Evolutionary conservation across 2,797 vertebrate species (phyloP).

Genomic region (Lacerta bilineata): DNA sequence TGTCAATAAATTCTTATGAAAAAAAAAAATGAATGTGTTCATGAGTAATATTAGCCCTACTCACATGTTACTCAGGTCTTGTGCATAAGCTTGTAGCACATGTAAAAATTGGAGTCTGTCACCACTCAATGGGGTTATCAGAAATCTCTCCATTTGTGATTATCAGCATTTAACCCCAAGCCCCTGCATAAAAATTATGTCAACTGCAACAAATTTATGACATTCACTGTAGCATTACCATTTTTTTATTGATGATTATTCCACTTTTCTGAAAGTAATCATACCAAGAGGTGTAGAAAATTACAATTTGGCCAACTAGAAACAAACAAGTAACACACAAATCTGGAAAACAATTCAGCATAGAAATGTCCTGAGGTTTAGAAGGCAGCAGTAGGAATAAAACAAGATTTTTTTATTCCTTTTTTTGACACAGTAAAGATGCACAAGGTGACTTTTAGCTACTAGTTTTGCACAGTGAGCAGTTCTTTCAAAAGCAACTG

Average conservation of each 20-base stretch:
- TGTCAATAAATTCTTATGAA: no score
- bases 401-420: not conserved
- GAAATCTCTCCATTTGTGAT: not conserved
- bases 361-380: not conserved
- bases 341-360: not conserved
- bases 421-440: not conserved
- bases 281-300: not conserved
- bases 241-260: not conserved
- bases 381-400: not conserved
- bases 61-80: no score
- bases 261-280: not conserved
- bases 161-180: not conserved
- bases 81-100: no score
- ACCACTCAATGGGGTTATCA: not conserved
- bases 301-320: not conserved
- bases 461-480: not conserved
- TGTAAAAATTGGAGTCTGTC: not conserved
- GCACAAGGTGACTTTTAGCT: not conserved
- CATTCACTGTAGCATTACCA: not conserved
- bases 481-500: not conserved
- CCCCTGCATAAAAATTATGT: not conserved
- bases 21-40: not conserved
- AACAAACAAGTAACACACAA: not conserved
- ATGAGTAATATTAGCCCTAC: no score
- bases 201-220: not conserved